Evolutionary conservation across 2,888 invertebrate species (phyloP).

Genomic region (Allacma fusca): DNA sequence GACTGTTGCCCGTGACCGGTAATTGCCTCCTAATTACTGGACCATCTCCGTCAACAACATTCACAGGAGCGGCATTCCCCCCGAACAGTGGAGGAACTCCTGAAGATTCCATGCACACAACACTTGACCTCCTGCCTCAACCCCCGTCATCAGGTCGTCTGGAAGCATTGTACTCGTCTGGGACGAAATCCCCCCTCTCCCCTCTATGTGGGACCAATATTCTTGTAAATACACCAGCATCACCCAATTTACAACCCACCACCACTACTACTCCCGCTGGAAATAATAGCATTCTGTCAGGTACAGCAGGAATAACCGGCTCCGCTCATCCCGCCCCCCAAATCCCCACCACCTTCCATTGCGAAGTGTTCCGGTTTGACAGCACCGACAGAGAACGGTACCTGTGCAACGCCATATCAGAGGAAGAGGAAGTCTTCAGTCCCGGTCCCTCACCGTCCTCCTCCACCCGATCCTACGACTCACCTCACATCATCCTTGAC

Average conservation of each 20-base stretch:
- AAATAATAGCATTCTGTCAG: constrained; percentile 22
- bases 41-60: constrained; percentile 24
- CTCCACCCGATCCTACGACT: constrained; percentile 68
- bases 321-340: not conserved
- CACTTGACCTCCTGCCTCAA: constrained; percentile 45
- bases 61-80: constrained; percentile 32
- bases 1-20: constrained; percentile 4
- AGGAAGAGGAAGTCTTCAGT: constrained; percentile 69
- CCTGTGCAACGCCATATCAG: constrained; percentile 63
- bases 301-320: constrained; percentile 31
- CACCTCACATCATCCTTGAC: constrained; percentile 67
- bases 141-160: constrained; percentile 28
- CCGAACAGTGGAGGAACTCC: constrained; percentile 30
- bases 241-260: constrained; percentile 21
- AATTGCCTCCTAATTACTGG: not conserved
- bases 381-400: constrained; percentile 64
- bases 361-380: constrained; percentile 69
- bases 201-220: constrained; percentile 43
- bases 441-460: constrained; percentile 64
- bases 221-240: constrained; percentile 27
- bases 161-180: constrained; percentile 38
- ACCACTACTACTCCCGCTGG: constrained; percentile 33
- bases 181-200: constrained; percentile 30
- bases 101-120: constrained; percentile 51
- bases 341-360: constrained; percentile 59